Conservation (phyloP, 2,113 vertebrate species). For the Natator depressus region DNA sequence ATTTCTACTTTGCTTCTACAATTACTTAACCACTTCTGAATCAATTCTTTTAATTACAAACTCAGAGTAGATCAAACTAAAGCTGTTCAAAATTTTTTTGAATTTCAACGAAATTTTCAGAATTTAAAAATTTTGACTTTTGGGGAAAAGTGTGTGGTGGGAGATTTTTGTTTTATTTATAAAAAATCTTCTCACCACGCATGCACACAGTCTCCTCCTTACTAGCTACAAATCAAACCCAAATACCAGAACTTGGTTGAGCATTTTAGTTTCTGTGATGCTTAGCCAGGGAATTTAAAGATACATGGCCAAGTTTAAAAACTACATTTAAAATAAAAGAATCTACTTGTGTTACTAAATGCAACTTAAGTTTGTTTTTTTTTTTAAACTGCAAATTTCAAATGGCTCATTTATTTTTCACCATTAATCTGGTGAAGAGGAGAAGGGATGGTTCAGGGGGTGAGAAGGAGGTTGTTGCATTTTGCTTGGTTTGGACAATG, state of each 20-base stretch:
- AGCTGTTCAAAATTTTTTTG: not conserved
- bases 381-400: not conserved
- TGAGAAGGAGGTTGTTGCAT: not conserved
- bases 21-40: not conserved
- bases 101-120: not conserved
- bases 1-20: not conserved
- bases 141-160: not conserved
- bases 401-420: not conserved
- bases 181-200: not conserved
- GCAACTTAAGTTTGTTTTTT: not conserved
- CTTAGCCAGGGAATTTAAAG: not conserved
- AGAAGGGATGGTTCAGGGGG: not conserved
- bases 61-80: not conserved
- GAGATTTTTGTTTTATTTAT: not conserved
- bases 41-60: not conserved
- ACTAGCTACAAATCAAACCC: not conserved
- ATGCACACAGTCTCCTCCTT: rapidly evolving
- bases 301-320: not conserved
- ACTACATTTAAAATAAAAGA: not conserved
- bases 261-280: not conserved
- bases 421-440: not conserved
- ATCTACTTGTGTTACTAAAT: not conserved
- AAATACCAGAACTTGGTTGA: not conserved
- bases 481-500: not conserved
- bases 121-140: not conserved